Evolutionary conservation across 1,140 invertebrate species (phyloP), one percentile per base, ranked within the genome.

Genomic region (Plectrocnemia conspersa): DNA sequence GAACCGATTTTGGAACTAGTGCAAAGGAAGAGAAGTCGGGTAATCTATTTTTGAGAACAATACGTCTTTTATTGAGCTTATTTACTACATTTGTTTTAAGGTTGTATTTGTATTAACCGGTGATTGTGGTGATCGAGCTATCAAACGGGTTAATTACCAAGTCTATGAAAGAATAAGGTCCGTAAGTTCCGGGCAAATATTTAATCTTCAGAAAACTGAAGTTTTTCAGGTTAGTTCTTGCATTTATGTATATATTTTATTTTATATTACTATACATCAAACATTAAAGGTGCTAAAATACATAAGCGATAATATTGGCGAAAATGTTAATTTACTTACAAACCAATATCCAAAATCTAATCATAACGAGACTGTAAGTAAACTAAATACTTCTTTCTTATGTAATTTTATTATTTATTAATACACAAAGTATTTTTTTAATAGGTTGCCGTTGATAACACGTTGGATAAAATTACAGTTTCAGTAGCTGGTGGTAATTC

Each of bases 401-500:
- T 29, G 6, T 7, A 29, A 29, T 29, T 6, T 29, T 7, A 7
- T 6, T 29, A 29, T 29, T 29, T 29, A 29, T 29, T n/a, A 29
- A 29, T 29, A 6, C 27, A 29, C n/a, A 29, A 29, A 29, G 6
- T 29, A 29, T 29, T 7, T 29, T 29, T 29, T 29, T 29, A n/a
- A n/a, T n/a, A 29, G 27, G 27, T 29, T 7, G 6, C n/a, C 6
- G 27, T 29, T 7, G 27, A 29, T n/a, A n/a, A 29, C n/a, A 7
- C 27, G 6, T n/a, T 29, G 6, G n/a, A 29, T 7, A 29, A 29
- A 29, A 7, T 29, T 7, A 7, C 27, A 29, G 27, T 29, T 6
- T 29, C 27, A n/a, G 27, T 29, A n/a, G 6, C 27, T 29, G 27
- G 83, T 7, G 66, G 70, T 15, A 76, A 78, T 53, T 80, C 82